Evolutionary conservation across 2,113 vertebrate species (phyloP).

Genomic region (Bombycilla garrulus): DNA sequence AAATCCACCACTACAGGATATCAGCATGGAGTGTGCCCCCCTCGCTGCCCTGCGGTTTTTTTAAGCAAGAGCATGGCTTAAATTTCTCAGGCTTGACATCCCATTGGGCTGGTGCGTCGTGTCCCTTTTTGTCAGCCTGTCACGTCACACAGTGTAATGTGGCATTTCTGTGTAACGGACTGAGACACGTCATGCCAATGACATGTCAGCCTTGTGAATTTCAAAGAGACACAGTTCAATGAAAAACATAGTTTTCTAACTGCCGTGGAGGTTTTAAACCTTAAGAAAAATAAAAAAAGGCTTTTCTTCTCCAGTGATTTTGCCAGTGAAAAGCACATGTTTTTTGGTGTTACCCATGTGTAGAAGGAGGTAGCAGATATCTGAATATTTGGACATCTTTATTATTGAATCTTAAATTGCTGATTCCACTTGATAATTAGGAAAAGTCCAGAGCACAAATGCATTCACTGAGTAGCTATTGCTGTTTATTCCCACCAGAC

Average conservation of each 20-base stretch:
- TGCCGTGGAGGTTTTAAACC: slow-evolving; percentile 74
- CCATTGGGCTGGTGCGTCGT: slow-evolving; percentile 69
- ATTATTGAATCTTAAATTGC: slow-evolving; percentile 11
- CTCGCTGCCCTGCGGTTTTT: not conserved
- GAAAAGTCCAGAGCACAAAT: not conserved
- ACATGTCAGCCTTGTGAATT: slow-evolving; percentile 74
- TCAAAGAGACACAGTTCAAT: slow-evolving; percentile 78
- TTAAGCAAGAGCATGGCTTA: slow-evolving; percentile 19
- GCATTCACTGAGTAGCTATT: not conserved
- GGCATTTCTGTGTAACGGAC: slow-evolving; percentile 76
- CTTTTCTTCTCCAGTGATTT: slow-evolving; percentile 61
- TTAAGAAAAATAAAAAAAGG: slow-evolving; percentile 64
- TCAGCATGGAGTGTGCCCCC: not conserved
- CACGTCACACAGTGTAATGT: slow-evolving; percentile 74
- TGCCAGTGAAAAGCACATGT: slow-evolving; percentile 44
- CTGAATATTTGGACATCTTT: slow-evolving; percentile 57
- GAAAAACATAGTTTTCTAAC: slow-evolving; percentile 76
- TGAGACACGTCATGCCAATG: slow-evolving; percentile 76
- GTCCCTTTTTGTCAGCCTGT: slow-evolving; percentile 77
- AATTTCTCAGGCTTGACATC: slow-evolving; percentile 72
- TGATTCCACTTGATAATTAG: slow-evolving; percentile 27
- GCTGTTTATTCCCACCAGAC: not conserved
- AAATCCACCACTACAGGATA: not conserved
- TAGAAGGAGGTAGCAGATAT: slow-evolving; percentile 32
- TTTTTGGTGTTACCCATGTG: slow-evolving; percentile 2